Conservation (phyloP, 1,140 invertebrate species). For the Bilobella aurantiaca region DNA sequence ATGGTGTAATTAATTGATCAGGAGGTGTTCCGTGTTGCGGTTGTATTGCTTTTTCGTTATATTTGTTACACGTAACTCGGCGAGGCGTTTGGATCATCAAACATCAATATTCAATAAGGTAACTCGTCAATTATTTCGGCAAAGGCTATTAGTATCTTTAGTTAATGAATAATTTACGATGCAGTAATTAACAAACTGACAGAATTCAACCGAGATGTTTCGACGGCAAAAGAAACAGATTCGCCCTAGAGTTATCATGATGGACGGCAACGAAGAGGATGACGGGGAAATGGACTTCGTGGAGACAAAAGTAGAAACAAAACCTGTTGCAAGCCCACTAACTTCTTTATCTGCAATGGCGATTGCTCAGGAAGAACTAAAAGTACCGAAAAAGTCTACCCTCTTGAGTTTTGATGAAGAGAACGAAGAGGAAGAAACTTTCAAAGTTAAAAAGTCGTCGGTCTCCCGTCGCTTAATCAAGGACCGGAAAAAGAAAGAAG, state of each 20-base stretch:
- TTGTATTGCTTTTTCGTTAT: too few species aligned
- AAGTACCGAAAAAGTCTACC: slow-evolving; percentile 43
- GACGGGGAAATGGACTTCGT: slow-evolving; percentile 37
- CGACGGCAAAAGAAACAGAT: slow-evolving; percentile 79
- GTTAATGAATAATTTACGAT: neutral
- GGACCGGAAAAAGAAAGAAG: slow-evolving; percentile 67
- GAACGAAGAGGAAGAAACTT: slow-evolving; percentile 73
- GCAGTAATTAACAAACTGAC: neutral
- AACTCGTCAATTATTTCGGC: neutral
- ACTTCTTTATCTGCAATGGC: too few species aligned
- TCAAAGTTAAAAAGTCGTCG: slow-evolving; percentile 88
- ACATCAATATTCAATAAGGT: too few species aligned
- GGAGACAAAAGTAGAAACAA: neutral
- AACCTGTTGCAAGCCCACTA: neutral
- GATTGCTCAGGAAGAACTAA: slow-evolving; percentile 13
- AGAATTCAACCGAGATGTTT: slow-evolving; percentile 43
- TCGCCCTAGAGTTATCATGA: slow-evolving; percentile 60
- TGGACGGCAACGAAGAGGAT: slow-evolving; percentile 62
- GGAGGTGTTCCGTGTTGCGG: too few species aligned
- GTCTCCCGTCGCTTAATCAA: slow-evolving; percentile 82
- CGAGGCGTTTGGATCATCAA: too few species aligned
- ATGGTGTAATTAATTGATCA: too few species aligned
- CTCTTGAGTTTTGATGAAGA: slow-evolving; percentile 69
- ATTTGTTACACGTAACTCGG: too few species aligned
- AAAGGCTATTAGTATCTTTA: neutral